Conservation (phyloP, 2,113 vertebrate species). For the Crotalus horridus region DNA sequence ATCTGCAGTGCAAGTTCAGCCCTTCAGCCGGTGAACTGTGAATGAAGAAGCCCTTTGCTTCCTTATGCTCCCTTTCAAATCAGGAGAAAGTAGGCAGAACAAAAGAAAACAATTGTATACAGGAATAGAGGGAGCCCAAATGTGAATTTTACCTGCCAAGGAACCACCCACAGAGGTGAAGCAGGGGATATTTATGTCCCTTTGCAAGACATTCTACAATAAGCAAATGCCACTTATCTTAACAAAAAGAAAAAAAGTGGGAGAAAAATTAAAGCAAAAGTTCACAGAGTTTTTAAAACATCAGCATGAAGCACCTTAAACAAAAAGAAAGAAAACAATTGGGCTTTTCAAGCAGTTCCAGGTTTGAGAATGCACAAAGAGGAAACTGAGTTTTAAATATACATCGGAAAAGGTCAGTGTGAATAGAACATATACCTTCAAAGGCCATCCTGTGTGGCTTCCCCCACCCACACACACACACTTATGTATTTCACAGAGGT, state of each 20-base stretch:
- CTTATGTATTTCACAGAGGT: conserved; percentile 27
- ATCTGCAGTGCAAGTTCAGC: background rate
- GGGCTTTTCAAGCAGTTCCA: conserved; percentile 41
- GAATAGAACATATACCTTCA: conserved; percentile 33
- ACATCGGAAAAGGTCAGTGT: conserved; percentile 51
- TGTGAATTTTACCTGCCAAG: conserved; percentile 47
- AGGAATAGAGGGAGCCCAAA: background rate
- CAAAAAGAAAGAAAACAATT: conserved; percentile 15
- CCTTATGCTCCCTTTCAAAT: background rate
- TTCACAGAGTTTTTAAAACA: conserved; percentile 29
- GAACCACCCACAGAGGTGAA: conserved; percentile 17
- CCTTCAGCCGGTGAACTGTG: conserved; percentile 33
- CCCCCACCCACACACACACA: background rate
- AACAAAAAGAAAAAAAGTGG: conserved; percentile 27
- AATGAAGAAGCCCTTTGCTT: conserved; percentile 19
- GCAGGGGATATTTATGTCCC: conserved; percentile 46
- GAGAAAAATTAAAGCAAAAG: conserved; percentile 41
- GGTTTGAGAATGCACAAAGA: conserved; percentile 27
- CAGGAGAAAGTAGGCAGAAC: background rate
- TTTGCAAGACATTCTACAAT: conserved; percentile 53
- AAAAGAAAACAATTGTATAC: conserved; percentile 9
- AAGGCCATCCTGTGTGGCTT: conserved; percentile 29
- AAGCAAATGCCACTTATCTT: conserved; percentile 74
- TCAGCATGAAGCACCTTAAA: background rate
- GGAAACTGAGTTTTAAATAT: conserved; percentile 48